Conservation (phyloP, 1,140 invertebrate genomes). For the Diorhabda sublineata region DNA sequence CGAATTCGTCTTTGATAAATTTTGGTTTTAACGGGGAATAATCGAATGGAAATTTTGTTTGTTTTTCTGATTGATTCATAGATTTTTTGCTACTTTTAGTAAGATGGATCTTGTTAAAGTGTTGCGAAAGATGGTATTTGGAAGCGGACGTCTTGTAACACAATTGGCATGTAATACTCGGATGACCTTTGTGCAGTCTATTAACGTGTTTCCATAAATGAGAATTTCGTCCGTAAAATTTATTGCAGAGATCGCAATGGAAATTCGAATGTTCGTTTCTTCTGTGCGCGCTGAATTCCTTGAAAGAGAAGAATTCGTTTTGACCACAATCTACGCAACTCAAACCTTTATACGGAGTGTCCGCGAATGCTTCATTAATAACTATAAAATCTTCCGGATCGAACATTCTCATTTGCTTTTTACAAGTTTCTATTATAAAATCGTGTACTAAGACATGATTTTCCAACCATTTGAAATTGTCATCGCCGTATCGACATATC, state of each 20-base stretch:
- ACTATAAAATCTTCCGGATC: slow-evolving; percentile 55
- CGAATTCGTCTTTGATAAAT: slow-evolving; percentile 38
- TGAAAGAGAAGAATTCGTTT: slow-evolving; percentile 47
- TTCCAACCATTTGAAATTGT: slow-evolving; percentile 55
- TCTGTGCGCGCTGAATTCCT: slow-evolving; percentile 55
- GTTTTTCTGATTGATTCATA: slow-evolving; percentile 29
- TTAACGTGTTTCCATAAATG: slow-evolving; percentile 64
- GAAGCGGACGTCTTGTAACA: slow-evolving; percentile 59
- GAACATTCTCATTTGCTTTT: slow-evolving; percentile 45
- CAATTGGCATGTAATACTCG: slow-evolving; percentile 57
- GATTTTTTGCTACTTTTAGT: slow-evolving; percentile 46
- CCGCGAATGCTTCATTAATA: slow-evolving; percentile 44
- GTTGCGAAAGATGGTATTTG: slow-evolving; percentile 55
- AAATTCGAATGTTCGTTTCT: slow-evolving; percentile 53
- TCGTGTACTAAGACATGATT: slow-evolving; percentile 57
- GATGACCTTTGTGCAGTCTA: slow-evolving; percentile 58
- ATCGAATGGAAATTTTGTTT: slow-evolving; percentile 39
- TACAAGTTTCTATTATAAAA: slow-evolving; percentile 47
- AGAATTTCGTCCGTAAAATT: slow-evolving; percentile 59
- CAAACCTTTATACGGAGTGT: slow-evolving; percentile 40
- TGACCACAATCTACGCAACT: slow-evolving; percentile 41
- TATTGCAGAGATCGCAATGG: slow-evolving; percentile 60
- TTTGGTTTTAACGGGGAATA: slow-evolving; percentile 38
- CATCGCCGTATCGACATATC: slow-evolving; percentile 58
- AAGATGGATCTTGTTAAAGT: slow-evolving; percentile 57